Conservation (phyloP, 2,888 invertebrate genomes). For the Drosophila borealis region DNA sequence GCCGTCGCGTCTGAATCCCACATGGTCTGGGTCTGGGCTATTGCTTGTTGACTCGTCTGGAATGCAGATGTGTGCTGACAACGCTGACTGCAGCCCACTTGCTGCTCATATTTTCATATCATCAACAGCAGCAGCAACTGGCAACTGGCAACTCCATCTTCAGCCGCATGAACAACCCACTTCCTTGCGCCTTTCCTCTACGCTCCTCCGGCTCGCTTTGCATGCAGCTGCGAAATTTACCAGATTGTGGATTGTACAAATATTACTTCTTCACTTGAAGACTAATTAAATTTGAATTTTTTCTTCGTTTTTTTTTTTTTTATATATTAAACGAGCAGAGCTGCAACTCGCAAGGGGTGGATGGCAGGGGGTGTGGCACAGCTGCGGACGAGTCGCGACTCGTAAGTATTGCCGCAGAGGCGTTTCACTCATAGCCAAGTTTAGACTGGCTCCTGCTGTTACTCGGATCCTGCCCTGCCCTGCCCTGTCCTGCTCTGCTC, state of each 20-base stretch:
- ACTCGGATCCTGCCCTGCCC: conserved; percentile 13
- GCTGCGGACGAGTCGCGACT: conserved; percentile 33
- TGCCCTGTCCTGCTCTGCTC: conserved; percentile 10
- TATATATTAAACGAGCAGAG: conserved; percentile 63
- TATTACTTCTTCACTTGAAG: conserved; percentile 81
- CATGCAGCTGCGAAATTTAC: conserved; percentile 74
- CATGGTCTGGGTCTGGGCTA: conserved; percentile 65
- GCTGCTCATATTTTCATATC: conserved; percentile 68
- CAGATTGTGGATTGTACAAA: conserved; percentile 76
- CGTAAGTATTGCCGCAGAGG: conserved; percentile 41
- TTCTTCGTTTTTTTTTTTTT: conserved; percentile 37
- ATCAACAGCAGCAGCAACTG: conserved; percentile 48
- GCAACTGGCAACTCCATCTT: not conserved
- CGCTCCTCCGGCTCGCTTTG: conserved; percentile 12
- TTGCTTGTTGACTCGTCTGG: conserved; percentile 67
- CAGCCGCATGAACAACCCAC: conserved; percentile 43
- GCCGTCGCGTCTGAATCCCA: conserved; percentile 79
- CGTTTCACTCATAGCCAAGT: conserved; percentile 55
- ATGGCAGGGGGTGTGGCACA: conserved; percentile 10
- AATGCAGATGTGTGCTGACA: conserved; percentile 73
- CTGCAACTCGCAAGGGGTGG: conserved; percentile 13
- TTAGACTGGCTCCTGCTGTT: conserved; percentile 59
- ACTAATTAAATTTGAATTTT: conserved; percentile 83
- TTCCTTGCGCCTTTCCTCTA: conserved; percentile 37
- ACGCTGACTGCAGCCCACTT: conserved; percentile 67